phyloP scores from a whole-genome alignment of 2,888 invertebrate genomes.

The Macrosoma leucophasiata region DNA sequence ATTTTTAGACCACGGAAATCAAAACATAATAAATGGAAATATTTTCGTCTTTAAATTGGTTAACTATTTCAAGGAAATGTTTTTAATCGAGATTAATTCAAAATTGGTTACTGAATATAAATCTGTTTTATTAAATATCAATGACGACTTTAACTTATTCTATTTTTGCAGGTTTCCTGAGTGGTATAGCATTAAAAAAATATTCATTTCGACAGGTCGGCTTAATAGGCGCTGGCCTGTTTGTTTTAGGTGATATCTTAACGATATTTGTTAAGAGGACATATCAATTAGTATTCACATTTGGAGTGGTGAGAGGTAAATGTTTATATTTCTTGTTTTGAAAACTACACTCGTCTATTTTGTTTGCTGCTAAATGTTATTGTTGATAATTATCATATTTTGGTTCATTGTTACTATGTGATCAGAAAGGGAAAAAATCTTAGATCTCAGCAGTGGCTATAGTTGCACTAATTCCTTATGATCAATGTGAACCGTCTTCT shows the following conservation, averaged over 20 bases:
- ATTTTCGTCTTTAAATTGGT: neutral
- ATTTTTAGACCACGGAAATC: no score
- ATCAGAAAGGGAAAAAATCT: no score
- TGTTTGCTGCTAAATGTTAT: no score
- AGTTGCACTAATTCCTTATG: no score
- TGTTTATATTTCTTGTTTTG: no score
- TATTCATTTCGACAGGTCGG: constrained; percentile 81
- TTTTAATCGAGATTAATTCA: constrained; percentile 5
- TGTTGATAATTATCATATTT: no score
- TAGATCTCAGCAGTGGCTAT: no score
- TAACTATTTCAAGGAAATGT: constrained; percentile 1
- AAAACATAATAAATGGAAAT: no score
- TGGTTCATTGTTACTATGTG: no score
- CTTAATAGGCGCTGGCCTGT: constrained; percentile 78
- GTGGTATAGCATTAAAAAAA: constrained; percentile 79
- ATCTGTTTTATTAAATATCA: no score
- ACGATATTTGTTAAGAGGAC: constrained; percentile 79
- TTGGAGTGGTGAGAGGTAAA: constrained; percentile 78
- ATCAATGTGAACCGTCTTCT: no score
- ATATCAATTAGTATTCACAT: constrained; percentile 78
- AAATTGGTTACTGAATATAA: neutral
- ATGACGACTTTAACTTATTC: no score
- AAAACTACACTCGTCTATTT: constrained; percentile 1
- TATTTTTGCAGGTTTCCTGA: constrained; percentile 76
- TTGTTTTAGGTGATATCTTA: constrained; percentile 76